Percentiles rank a stretch among this genome's conserved stretches.
Conservation (phyloP, 1,140 invertebrate genomes). For the Mycetomoellerius zeteki region DNA sequence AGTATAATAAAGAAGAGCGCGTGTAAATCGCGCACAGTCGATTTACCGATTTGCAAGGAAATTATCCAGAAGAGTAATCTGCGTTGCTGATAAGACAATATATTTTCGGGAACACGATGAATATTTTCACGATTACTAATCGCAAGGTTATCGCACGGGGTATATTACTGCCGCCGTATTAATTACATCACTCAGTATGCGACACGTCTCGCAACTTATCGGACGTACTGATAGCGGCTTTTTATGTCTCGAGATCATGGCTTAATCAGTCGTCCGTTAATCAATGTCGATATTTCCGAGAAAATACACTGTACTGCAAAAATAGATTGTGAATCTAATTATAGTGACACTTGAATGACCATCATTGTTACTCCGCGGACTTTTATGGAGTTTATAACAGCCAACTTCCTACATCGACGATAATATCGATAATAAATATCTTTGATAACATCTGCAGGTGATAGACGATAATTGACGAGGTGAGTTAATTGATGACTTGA, state of each 20-base stretch:
- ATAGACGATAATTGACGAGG: constrained; percentile 18
- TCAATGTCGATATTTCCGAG: neutral
- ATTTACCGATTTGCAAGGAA: neutral
- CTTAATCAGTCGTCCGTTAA: constrained; percentile 5
- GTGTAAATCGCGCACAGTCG: neutral
- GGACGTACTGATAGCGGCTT: neutral
- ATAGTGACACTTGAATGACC: neutral
- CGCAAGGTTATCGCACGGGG: constrained; percentile 6
- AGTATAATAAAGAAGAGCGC: neutral
- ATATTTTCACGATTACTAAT: constrained; percentile 8
- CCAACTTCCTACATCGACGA: neutral
- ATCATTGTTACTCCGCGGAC: neutral
- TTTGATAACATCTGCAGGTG: neutral
- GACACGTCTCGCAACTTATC: neutral
- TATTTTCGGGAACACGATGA: neutral
- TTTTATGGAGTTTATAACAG: neutral
- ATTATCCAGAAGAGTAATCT: constrained; percentile 4
- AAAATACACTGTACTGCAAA: neutral
- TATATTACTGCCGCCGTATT: constrained; percentile 1
- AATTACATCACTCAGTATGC: constrained; percentile 39
- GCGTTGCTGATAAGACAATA: neutral
- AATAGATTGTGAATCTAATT: constrained; percentile 38
- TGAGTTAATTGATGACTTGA: constrained; percentile 9
- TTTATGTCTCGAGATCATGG: neutral
- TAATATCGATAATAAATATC: constrained; percentile 11